Evolutionary conservation across 2,797 vertebrate species (phyloP).

Genomic region (Antennarius maculatus): DNA sequence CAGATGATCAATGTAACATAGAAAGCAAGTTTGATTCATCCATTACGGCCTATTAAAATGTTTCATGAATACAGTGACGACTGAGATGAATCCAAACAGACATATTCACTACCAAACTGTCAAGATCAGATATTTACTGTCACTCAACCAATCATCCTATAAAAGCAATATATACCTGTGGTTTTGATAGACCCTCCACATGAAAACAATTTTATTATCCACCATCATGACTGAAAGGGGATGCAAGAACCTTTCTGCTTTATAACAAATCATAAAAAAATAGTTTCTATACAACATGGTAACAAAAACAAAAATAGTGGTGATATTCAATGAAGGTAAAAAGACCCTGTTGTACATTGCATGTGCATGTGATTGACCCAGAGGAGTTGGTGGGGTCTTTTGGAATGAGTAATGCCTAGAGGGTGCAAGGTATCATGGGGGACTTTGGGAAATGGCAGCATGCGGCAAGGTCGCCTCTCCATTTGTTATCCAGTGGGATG

Average conservation of each 20-base stretch:
- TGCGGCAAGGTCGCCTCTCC: slow-evolving; percentile 76
- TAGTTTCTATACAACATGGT: not conserved
- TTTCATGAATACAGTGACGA: not conserved
- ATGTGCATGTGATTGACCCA: slow-evolving; percentile 50
- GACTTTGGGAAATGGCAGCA: slow-evolving; percentile 76
- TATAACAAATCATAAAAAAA: not conserved
- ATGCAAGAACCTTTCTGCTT: not conserved
- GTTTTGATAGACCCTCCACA: not conserved
- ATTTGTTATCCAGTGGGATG: slow-evolving; percentile 76
- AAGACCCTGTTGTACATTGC: slow-evolving; percentile 9
- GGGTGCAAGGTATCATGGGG: slow-evolving; percentile 65
- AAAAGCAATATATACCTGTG: not conserved
- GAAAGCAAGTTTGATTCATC: slow-evolving; percentile 5
- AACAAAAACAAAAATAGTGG: slow-evolving; percentile 9
- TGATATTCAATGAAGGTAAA: slow-evolving; percentile 31
- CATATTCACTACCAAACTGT: slow-evolving; percentile 1
- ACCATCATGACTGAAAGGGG: not conserved
- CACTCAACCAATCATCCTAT: slow-evolving; percentile 3
- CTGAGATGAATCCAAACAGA: not conserved
- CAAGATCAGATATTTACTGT: not conserved
- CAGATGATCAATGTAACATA: not conserved
- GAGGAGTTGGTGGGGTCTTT: slow-evolving; percentile 55
- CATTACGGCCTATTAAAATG: not conserved
- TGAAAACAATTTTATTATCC: not conserved
- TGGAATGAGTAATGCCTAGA: slow-evolving; percentile 73